These are phyloP conservation scores for Alviniconcha marisindica DNA, from an alignment of 1,140 invertebrate genomes.

Conservation along the genomic window DNA sequence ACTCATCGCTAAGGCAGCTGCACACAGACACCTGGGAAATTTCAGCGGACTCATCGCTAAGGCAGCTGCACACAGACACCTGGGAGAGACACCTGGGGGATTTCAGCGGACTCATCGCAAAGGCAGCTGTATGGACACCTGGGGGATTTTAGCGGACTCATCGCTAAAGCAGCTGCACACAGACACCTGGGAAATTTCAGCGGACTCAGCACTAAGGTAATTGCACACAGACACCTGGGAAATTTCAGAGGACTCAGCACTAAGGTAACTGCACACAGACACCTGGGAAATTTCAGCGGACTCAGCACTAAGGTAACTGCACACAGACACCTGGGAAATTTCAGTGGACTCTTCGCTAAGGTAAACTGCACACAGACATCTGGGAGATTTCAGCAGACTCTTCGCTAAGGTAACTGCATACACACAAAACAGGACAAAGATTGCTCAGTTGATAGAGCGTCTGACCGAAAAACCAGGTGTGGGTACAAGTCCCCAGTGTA, in stretches of 20 bases:
- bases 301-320: background rate
- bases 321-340: slow-evolving; percentile 18
- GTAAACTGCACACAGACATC: slow-evolving; percentile 16
- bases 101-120: too few relatives aligned
- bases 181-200: slow-evolving; percentile 23
- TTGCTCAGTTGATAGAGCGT: too few relatives aligned
- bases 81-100: slow-evolving; percentile 24
- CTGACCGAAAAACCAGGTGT: too few relatives aligned
- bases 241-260: too few relatives aligned
- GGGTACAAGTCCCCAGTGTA: too few relatives aligned
- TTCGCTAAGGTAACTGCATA: background rate
- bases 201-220: background rate
- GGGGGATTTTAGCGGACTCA: background rate
- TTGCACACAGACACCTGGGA: too few relatives aligned
- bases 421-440: too few relatives aligned
- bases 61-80: too few relatives aligned
- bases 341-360: background rate
- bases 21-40: slow-evolving; percentile 18
- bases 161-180: background rate
- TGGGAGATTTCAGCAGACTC: slow-evolving; percentile 8
- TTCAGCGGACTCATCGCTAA: background rate
- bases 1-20: slow-evolving; percentile 3
- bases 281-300: slow-evolving; percentile 15
- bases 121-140: background rate
- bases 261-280: background rate